phyloP scores from a whole-genome alignment of 2,113 vertebrate genomes.

The Casuarius casuarius region DNA sequence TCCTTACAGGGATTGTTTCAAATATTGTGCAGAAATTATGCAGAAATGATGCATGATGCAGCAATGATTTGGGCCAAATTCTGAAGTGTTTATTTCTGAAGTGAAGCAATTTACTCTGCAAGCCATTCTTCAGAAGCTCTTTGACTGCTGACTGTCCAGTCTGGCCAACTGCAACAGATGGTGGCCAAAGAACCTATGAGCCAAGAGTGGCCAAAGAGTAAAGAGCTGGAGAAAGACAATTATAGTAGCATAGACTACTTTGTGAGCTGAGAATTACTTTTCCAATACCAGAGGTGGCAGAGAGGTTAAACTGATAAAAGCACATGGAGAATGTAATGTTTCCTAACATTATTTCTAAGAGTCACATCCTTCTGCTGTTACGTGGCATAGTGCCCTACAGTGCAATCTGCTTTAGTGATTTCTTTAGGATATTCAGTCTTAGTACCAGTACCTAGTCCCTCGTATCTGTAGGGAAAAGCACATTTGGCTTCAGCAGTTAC shows the following conservation, averaged over 20 bases:
- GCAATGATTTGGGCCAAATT: not conserved
- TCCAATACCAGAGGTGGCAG: not conserved
- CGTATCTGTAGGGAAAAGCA: not conserved
- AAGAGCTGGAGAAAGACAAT: not conserved
- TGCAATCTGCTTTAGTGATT: not conserved
- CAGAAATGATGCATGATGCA: not conserved
- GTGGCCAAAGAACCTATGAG: not conserved
- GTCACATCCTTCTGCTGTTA: not conserved
- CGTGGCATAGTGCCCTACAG: not conserved
- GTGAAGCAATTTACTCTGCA: not conserved
- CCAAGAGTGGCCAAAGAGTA: not conserved
- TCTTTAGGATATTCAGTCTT: not conserved
- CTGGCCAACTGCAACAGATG: not conserved
- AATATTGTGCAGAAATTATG: not conserved
- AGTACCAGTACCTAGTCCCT: not conserved
- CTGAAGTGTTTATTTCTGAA: not conserved
- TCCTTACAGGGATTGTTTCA: not conserved
- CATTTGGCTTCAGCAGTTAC: not conserved
- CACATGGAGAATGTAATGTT: not conserved
- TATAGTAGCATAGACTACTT: not conserved
- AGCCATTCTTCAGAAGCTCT: not conserved
- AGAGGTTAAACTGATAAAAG: not conserved
- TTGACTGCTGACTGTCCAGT: not conserved
- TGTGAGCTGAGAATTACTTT: not conserved
- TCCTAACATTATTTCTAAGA: not conserved